Evolutionary conservation across 2,888 invertebrate genomes (phyloP), one percentile per base, ranked within the genome.

Genomic region (Rosalia funebris): DNA sequence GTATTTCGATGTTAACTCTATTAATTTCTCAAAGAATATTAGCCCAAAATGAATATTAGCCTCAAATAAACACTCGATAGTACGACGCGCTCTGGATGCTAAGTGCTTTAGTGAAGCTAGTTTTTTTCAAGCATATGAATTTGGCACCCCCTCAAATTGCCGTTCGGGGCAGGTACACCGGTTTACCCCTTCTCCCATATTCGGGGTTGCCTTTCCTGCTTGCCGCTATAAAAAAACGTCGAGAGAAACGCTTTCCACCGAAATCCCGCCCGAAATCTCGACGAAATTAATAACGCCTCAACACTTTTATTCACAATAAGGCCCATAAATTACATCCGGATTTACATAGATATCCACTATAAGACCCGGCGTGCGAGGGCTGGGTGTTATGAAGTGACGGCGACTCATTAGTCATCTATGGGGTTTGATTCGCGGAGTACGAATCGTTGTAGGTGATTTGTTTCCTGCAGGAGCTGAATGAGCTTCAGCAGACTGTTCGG

Each of bases 371-470:
- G 57, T 20, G 44, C 42, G 17, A 37, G 37, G 58, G 60, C n/a
- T 62, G 66, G 58, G 57, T 34, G 34, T 66, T 66, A 66, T 66
- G 60, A 66, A 63, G 54, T 63, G 60, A 47, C 48, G 47, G 60
- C 47, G 59, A 58, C 45, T 68, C 67, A 73, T 75, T 75, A 71
- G 71, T 75, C 73, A 75, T 75, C 72, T 71, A 63, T 65, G 69
- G 66, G 60, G 65, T 52, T 62, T 62, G 69, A 59, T 61, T 60
- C 66, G 66, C 68, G 68, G 66, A 77, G 75, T 77, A 58, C 52
- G 58, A 52, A 50, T 52, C 58, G 44, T 9, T 58, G 58, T 58
- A 52, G 52, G 58, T 45, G 45, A 58, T 77, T 77, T 76, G 74
- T 77, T 68, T 72, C 62, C 75, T 64, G 63, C 59, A 61, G 53